Evolutionary conservation across 2,888 invertebrate species (phyloP).

Genomic region (Steromphala cineraria): DNA sequence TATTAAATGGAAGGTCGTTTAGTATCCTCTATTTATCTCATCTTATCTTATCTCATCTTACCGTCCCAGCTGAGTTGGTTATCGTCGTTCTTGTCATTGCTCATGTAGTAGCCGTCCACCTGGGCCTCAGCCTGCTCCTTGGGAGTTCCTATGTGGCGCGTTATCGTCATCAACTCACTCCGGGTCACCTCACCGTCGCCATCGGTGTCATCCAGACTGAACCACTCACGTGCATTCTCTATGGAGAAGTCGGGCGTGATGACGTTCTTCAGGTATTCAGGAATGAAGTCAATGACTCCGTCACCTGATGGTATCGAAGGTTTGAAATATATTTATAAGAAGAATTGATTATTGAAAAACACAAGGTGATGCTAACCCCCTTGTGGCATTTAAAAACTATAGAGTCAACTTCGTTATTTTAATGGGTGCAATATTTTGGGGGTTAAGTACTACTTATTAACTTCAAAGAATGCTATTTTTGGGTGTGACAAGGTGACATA

Average conservation of each 20-base stretch:
- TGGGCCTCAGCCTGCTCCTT: constrained; percentile 51
- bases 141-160: constrained; percentile 56
- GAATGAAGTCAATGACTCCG: constrained; percentile 63
- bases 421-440: no score
- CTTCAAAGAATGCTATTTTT: no score
- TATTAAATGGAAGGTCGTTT: no score
- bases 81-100: constrained; percentile 58
- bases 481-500: no score
- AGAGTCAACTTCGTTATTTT: no score
- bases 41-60: no score
- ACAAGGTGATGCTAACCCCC: no score
- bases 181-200: constrained; percentile 57
- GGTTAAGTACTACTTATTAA: no score
- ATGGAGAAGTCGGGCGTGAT: constrained; percentile 54
- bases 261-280: constrained; percentile 63
- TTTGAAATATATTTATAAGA: no score
- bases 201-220: constrained; percentile 61
- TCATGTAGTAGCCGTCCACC: constrained; percentile 61
- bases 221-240: constrained; percentile 62
- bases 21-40: no score
- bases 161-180: constrained; percentile 58
- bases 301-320: constrained; percentile 44
- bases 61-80: constrained; percentile 60
- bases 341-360: no score
- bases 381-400: no score